These are phyloP conservation scores for Pogonomyrmex californicus DNA, from an alignment of 1,140 invertebrate genomes.

Conservation along the genomic window DNA sequence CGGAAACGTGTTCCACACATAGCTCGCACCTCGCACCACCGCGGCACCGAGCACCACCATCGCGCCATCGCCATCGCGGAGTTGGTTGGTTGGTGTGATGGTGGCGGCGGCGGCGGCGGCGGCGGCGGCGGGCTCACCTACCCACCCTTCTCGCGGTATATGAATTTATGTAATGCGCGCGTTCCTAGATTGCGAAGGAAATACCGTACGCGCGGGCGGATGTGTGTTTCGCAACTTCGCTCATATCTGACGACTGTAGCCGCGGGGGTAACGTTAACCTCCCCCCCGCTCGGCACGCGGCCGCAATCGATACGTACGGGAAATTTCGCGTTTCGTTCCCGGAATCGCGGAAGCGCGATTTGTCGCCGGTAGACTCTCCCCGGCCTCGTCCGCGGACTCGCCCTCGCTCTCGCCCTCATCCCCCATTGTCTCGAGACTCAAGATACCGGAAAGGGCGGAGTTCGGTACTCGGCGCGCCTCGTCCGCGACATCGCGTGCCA, in stretches of 20 bases:
- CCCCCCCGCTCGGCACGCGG: background rate
- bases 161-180: constrained; percentile 76
- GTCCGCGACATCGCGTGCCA: background rate
- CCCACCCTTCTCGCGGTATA: constrained; percentile 38
- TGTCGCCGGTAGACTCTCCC: constrained; percentile 39
- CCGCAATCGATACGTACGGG: constrained; percentile 72
- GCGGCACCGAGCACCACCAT: constrained; percentile 41
- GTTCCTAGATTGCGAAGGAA: constrained; percentile 72
- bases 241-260: constrained; percentile 24
- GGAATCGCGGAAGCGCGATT: constrained; percentile 49
- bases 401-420: no score
- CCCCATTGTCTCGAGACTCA: background rate
- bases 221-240: constrained; percentile 61
- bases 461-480: background rate
- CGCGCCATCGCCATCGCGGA: background rate
- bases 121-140: constrained; percentile 2
- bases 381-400: background rate
- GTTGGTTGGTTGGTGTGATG: background rate
- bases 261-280: constrained; percentile 62
- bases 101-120: background rate
- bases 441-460: constrained; percentile 11
- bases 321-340: constrained; percentile 70
- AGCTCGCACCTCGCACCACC: constrained; percentile 23
- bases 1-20: constrained; percentile 76
- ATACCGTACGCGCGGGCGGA: constrained; percentile 50